A percentile compares a stretch with the other conserved stretches of the same genome.
These are phyloP conservation scores for Ametastegia equiseti DNA, from an alignment of 2,888 invertebrate species.

Conservation along the genomic window DNA sequence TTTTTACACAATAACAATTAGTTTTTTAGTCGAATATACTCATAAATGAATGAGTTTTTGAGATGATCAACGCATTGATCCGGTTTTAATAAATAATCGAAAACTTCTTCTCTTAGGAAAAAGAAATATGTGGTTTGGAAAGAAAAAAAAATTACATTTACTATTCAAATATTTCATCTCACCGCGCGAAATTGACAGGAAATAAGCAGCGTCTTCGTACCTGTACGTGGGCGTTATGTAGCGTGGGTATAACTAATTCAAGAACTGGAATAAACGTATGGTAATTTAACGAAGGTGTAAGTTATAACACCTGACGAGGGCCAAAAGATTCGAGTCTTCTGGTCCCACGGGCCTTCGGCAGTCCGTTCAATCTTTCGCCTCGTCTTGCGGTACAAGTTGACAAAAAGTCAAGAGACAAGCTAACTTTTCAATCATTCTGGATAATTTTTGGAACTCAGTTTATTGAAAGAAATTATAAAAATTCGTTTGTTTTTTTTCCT, in stretches of 20 bases:
- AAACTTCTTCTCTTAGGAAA: not conserved
- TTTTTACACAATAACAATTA: too few species aligned
- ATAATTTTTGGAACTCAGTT: not conserved
- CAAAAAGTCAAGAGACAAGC: not conserved
- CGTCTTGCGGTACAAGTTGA: not conserved
- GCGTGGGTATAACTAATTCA: not conserved
- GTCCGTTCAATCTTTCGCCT: not conserved
- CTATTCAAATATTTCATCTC: not conserved
- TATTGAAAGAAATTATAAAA: not conserved
- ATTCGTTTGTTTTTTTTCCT: too few species aligned
- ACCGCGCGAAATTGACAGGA: not conserved
- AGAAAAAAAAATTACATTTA: not conserved
- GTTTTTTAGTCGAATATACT: too few species aligned
- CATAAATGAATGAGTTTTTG: too few species aligned
- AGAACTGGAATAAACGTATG: constrained; percentile 14
- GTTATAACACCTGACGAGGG: constrained; percentile 22
- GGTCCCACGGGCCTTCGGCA: not conserved
- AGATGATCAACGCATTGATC: not conserved
- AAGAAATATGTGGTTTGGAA: not conserved
- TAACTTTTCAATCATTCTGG: not conserved
- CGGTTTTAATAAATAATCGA: not conserved
- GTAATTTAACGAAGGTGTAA: constrained; percentile 26
- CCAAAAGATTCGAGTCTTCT: not conserved
- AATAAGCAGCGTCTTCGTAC: not conserved
- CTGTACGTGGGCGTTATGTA: not conserved